These are phyloP conservation scores for Psococerastis gibbosa DNA, from an alignment of 2,888 invertebrate genomes.

Conservation along the genomic window DNA sequence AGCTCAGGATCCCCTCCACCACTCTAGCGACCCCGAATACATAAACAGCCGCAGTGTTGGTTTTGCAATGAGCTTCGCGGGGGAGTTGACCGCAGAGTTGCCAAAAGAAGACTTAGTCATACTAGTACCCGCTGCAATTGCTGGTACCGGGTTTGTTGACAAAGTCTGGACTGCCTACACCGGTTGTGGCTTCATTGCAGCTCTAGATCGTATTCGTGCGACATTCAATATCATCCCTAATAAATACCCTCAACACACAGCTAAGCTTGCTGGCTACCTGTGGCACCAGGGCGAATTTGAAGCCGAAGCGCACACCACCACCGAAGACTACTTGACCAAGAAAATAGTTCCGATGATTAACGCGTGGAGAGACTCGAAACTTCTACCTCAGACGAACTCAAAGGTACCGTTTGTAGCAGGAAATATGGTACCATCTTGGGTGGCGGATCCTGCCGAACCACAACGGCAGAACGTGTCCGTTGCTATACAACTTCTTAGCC, in stretches of 20 bases:
- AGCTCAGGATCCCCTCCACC: background rate
- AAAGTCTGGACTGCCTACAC: background rate
- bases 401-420: background rate
- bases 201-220: background rate
- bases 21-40: background rate
- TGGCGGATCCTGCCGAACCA: background rate
- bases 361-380: background rate
- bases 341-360: background rate
- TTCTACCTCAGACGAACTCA: background rate
- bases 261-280: background rate
- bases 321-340: background rate
- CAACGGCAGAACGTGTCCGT: background rate
- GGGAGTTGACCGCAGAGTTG: background rate
- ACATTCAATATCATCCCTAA: background rate
- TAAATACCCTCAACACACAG: background rate
- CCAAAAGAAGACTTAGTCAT: background rate
- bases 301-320: background rate
- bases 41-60: background rate
- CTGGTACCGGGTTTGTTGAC: background rate
- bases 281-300: background rate
- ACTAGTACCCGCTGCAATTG: background rate
- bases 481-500: background rate
- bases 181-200: background rate
- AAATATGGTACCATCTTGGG: background rate
- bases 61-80: background rate